Percentiles rank a stretch among this genome's conserved stretches.
These are phyloP conservation scores for Microchrysa polita DNA, from an alignment of 2,888 invertebrate species.

Conservation along the genomic window DNA sequence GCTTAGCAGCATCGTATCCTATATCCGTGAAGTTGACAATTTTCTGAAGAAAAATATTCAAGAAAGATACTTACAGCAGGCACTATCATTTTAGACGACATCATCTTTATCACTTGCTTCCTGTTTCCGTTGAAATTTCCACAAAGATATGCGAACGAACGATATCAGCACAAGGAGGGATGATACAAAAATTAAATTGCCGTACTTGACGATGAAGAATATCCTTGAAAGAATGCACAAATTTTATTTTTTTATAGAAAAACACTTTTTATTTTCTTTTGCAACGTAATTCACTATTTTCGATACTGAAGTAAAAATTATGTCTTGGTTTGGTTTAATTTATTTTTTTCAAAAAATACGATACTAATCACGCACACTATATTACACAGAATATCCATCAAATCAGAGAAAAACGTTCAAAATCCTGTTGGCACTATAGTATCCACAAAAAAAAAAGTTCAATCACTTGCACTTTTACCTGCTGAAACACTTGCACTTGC, in stretches of 20 bases:
- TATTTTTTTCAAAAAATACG: background rate
- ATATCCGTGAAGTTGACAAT: background rate
- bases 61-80: slow-evolving; percentile 53
- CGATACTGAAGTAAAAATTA: background rate
- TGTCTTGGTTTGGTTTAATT: background rate
- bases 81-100: slow-evolving; percentile 53
- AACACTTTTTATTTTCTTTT: no score
- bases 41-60: background rate
- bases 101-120: slow-evolving; percentile 50
- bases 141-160: background rate
- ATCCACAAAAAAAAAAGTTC: background rate
- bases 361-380: slow-evolving; percentile 6
- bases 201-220: slow-evolving; percentile 46
- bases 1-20: no score
- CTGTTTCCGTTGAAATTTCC: slow-evolving; percentile 30
- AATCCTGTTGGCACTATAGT: background rate
- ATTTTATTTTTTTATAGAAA: slow-evolving; percentile 42
- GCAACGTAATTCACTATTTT: slow-evolving; percentile 7
- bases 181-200: background rate
- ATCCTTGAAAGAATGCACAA: slow-evolving; percentile 37
- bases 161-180: slow-evolving; percentile 7
- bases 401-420: background rate
- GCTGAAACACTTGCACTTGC: slow-evolving; percentile 32
- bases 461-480: slow-evolving; percentile 16
- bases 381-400: background rate